Base-by-base conservation (phyloP, 2,888 invertebrate genomes). In the Melikaiella ostensackeni region DNA sequence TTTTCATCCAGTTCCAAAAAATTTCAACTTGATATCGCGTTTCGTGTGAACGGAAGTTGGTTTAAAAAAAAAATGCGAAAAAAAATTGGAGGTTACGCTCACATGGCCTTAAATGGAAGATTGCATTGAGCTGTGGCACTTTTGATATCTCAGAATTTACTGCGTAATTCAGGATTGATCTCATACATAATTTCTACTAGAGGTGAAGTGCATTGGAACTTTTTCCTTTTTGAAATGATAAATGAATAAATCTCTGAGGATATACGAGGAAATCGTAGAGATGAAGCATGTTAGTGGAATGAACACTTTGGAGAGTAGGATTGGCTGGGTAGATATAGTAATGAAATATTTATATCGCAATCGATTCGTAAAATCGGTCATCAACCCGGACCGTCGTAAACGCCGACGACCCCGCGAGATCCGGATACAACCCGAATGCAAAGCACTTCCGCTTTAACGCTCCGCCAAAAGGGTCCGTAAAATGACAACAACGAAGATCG, bases 311-410 rank as follows among this genome's bases (percentile, higher is more conserved):
- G 19, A 11, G 19, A 46, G 19, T 38, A 38, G 21, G 8, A 64
- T 24, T 24, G 42, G 24, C 7, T 24, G 13, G 21, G n/a, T 21
- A 24, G 24, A 66, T 74, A 62, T 74, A 62, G 79, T 70, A 80
- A 80, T 77, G 79, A 75, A 78, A 76, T 80, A 80, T 77, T 83
- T 83, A 76, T 75, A 77, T 79, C 79, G 55, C 27, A 62, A 79
- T 77, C 77, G 80, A 76, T 77, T 79, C 46, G 74, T 76, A 77
- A 78, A 80, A 75, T 79, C 77, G 50, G 76, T 81, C 83, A 46
- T 75, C 76, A 75, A 63, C 21, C 6, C 30, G 59, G 57, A 62
- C 24, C 38, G 55, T 57, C 59, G 64, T 78, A 75, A 80, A 82
- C 27, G 33, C 57, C 9, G 64, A 50, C 50, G 46, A 61, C n/a